Evolutionary conservation across 2,113 vertebrate genomes (phyloP).

Genomic region (Gopherus flavomarginatus): DNA sequence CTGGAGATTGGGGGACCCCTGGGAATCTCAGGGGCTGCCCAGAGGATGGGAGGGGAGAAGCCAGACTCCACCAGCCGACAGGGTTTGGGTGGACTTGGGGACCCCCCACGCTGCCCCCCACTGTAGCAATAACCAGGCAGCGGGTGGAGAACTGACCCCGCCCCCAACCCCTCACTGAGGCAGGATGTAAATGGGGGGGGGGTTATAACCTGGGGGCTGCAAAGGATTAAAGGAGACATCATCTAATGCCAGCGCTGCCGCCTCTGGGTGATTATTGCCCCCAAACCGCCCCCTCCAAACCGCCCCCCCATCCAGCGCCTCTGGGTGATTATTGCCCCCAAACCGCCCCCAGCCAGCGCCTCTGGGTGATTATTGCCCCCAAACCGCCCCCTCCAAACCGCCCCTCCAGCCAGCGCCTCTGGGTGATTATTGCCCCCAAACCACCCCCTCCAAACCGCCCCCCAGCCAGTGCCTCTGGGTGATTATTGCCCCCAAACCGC

Average conservation of each 20-base stretch:
- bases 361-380: background rate
- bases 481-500: too few relatives aligned
- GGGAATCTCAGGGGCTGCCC: too few relatives aligned
- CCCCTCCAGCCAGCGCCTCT: too few relatives aligned
- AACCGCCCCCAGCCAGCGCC: too few relatives aligned
- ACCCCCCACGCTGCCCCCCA: background rate
- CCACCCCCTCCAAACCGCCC: too few relatives aligned
- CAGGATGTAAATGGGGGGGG: background rate
- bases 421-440: too few relatives aligned
- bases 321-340: too few relatives aligned
- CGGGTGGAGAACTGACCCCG: background rate
- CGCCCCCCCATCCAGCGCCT: too few relatives aligned
- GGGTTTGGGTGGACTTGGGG: background rate
- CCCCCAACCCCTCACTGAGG: background rate
- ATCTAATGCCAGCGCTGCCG: background rate
- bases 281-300: background rate
- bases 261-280: background rate
- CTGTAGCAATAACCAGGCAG: background rate
- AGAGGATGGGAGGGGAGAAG: background rate
- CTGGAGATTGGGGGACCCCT: too few relatives aligned
- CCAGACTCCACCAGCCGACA: background rate
- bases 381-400: too few relatives aligned
- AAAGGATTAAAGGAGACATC: slow-evolving; percentile 26
- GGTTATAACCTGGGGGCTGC: background rate
- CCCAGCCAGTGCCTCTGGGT: too few relatives aligned